Evolutionary conservation across 1,140 invertebrate genomes (phyloP), one percentile per base, ranked within the genome.

Genomic region (Zaprionus capensis): DNA sequence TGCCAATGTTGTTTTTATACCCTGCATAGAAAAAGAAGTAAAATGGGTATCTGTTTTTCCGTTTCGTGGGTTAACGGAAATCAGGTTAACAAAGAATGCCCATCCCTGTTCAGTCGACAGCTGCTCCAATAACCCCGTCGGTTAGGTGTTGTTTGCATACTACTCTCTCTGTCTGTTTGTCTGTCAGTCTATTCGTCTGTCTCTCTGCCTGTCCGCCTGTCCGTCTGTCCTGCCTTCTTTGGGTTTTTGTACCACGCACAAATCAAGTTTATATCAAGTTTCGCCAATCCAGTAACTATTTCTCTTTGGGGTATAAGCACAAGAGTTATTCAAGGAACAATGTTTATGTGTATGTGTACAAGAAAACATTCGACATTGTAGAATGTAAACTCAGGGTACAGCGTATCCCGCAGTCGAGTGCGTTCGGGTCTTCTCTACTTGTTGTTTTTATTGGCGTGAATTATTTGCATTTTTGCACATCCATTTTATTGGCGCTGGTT

Each of bases 381-480:
- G 36, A 15, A 38, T 46, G 15, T 6, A 17, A 17, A 46, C 41
- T 46, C 31, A 34, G 41, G 2, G n/a, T 46, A n/a, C 41, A 46
- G 41, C 41, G 41, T 46, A 46, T 46, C 41, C 17, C n/a, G 3
- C 41, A 46, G n/a, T 46, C n/a, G 41, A 46, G 41, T 46, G 15
- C n/a, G 7, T 17, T n/a, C 7, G n/a, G 2, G n/a, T 15, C 7
- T 46, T 46, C 7, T 7, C 7, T 46, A 46, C 41, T 46, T 46
- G 55, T 65, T 56, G 49, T 34, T 49, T 26, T 31, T 78, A 58
- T 56, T 75, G 78, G 76, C 68, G 71, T 88, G 71, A 87, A 86
- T 86, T 88, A 88, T 86, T 87, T 88, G 67, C 71, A 67, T 87
- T 87, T 88, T 88, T 88, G 72, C 67, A 75, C 66, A 75, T 71